These are phyloP conservation scores for Python bivittatus DNA, from an alignment of 2,113 vertebrate species.

Conservation along the genomic window DNA sequence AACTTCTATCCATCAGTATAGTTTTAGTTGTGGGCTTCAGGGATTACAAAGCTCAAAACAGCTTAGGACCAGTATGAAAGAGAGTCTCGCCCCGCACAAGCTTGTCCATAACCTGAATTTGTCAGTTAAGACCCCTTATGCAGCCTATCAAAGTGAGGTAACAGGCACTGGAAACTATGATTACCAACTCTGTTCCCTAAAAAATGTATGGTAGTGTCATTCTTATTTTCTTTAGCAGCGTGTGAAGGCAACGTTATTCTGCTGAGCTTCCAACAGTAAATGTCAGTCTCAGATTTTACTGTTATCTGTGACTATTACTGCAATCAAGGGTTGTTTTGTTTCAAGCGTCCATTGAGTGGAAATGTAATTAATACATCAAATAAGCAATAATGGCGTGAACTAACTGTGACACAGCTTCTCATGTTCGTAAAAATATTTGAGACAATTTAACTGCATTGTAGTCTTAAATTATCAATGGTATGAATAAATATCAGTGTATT, in stretches of 20 bases:
- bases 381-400: no score
- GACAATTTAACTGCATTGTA: neutral
- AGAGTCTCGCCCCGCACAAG: neutral
- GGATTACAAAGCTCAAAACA: neutral
- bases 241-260: neutral
- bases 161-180: neutral
- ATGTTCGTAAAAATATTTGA: neutral
- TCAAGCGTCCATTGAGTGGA: no score
- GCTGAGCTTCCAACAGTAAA: neutral
- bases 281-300: neutral
- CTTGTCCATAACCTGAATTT: neutral
- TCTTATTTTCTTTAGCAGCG: neutral
- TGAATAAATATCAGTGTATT: neutral
- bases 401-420: no score
- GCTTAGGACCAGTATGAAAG: neutral
- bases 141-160: neutral
- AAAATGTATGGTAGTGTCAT: neutral
- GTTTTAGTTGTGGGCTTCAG: neutral
- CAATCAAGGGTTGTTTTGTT: neutral
- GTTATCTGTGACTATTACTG: neutral
- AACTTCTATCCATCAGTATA: neutral
- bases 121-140: neutral
- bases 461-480: neutral
- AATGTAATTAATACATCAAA: no score
- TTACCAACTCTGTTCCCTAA: neutral